Conservation (phyloP, 2,113 vertebrate genomes). For the Dromaius novaehollandiae region DNA sequence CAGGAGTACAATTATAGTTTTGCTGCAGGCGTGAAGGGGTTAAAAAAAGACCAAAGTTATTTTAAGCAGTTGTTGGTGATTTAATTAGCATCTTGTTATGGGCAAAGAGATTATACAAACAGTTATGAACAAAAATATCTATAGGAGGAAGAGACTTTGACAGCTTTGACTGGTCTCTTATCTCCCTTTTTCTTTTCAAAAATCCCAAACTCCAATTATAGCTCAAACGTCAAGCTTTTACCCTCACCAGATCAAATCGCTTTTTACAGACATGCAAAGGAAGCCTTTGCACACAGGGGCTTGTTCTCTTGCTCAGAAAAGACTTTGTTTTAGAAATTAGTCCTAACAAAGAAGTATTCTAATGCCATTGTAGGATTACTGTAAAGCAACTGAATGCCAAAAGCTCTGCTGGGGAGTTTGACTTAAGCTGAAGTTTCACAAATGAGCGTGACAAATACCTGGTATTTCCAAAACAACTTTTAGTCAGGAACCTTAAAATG, state of each 20-base stretch:
- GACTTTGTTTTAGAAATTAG: slow-evolving; percentile 30
- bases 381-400: neutral
- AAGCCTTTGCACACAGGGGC: neutral
- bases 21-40: neutral
- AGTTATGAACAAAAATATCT: slow-evolving; percentile 62
- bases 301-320: neutral
- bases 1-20: neutral
- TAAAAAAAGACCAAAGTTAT: slow-evolving; percentile 18
- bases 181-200: slow-evolving; percentile 71
- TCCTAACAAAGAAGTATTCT: slow-evolving; percentile 12
- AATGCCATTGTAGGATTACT: neutral
- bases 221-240: slow-evolving; percentile 63
- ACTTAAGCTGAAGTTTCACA: neutral
- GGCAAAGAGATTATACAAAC: slow-evolving; percentile 52
- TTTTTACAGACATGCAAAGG: slow-evolving; percentile 27
- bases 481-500: neutral
- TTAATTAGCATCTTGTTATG: slow-evolving; percentile 58
- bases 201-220: slow-evolving; percentile 71
- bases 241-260: slow-evolving; percentile 57
- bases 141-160: slow-evolving; percentile 47
- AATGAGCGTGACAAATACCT: neutral
- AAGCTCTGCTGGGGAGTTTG: neutral
- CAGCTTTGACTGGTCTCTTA: slow-evolving; percentile 52
- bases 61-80: slow-evolving; percentile 38
- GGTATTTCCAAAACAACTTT: neutral